Evolutionary conservation across 2,888 invertebrate species (phyloP).

Genomic region (Drosophila merina): DNA sequence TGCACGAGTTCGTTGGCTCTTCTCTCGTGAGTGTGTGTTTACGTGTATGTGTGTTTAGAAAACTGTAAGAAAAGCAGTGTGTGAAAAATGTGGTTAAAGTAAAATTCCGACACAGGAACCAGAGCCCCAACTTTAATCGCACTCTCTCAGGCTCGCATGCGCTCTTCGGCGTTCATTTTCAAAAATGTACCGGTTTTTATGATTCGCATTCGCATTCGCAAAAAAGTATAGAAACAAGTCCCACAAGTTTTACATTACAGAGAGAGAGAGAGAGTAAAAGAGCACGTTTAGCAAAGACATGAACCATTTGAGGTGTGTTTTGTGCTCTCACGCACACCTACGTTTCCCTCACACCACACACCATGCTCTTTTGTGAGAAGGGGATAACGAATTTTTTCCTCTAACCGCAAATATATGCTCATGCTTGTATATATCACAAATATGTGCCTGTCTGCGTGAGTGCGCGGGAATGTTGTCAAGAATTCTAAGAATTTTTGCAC

Average conservation of each 20-base stretch:
- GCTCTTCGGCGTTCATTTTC: constrained; percentile 39
- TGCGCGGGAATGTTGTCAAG: constrained; percentile 80
- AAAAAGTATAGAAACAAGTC: constrained; percentile 68
- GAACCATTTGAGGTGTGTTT: constrained; percentile 68
- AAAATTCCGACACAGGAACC: constrained; percentile 53
- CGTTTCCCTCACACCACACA: constrained; percentile 1
- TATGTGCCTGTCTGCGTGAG: constrained; percentile 47
- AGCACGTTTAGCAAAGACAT: constrained; percentile 60
- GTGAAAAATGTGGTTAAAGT: constrained; percentile 71
- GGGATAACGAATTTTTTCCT: constrained; percentile 24
- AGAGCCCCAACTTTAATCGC: constrained; percentile 27
- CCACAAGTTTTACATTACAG: constrained; percentile 62
- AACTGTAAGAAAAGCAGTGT: constrained; percentile 76
- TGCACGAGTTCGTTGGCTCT: constrained; percentile 74
- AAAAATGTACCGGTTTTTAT: constrained; percentile 76
- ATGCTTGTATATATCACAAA: constrained; percentile 6
- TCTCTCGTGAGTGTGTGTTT: constrained; percentile 40
- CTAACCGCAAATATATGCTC: constrained; percentile 1
- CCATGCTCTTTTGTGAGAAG: constrained; percentile 4
- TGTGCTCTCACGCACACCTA: constrained; percentile 18
- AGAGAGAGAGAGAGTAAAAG: constrained; percentile 38
- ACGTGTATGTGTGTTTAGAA: constrained; percentile 72
- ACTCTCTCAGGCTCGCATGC: constrained; percentile 27
- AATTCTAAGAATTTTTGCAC: constrained; percentile 79
- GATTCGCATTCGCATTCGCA: constrained; percentile 48